Evolutionary conservation across 2,113 vertebrate species (phyloP), one percentile per base, ranked within the genome.

Genomic region (Pogona vitticeps): DNA sequence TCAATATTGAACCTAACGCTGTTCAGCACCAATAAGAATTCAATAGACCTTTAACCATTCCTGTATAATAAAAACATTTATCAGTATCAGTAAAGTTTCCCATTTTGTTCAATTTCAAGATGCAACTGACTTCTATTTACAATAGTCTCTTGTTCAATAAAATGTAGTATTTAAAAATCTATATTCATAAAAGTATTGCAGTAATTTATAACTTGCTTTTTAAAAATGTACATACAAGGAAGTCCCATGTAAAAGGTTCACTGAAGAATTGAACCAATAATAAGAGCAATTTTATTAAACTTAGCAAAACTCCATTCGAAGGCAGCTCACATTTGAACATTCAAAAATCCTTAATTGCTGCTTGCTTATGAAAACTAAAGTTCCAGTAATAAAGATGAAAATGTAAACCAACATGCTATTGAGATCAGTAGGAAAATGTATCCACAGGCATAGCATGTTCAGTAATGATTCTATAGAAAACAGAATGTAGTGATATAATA

Each of bases 351-450:
- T 91, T 92, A 95, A 94, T 94, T 93, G 94, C 89, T 92, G 83
- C 94, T 94, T 94, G 91, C 77, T 94, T 95, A 93, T 96, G 96
- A 97, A 94, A 94, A 97, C 92, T 91, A 85, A 96, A 96, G 94
- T 96, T 96, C 95, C 94, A 96, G 96, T 97, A 96, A 95, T 96
- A 97, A 97, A 97, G 97, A 93, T 89, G 96, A 97, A 94, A 92
- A 93, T 96, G 96, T 96, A 97, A 97, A 97, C 95, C 78, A 93
- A 90, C 73, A 88, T 84, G 85, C 67, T 88, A 84, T 85, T 94
- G 92, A 96, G 93, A 88, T 95, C 93, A 94, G 95, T 97, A 98
- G 97, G 98, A 98, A 87, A 98, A 95, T 95, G 81, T 96, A 96
- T 96, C 97, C 97, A 97, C 95, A 97, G 92, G 95, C 92, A 94